A percentile compares a stretch with the other conserved stretches of the same genome.
phyloP scores from a whole-genome alignment of 2,113 vertebrate genomes.

The Tupaia tana region DNA sequence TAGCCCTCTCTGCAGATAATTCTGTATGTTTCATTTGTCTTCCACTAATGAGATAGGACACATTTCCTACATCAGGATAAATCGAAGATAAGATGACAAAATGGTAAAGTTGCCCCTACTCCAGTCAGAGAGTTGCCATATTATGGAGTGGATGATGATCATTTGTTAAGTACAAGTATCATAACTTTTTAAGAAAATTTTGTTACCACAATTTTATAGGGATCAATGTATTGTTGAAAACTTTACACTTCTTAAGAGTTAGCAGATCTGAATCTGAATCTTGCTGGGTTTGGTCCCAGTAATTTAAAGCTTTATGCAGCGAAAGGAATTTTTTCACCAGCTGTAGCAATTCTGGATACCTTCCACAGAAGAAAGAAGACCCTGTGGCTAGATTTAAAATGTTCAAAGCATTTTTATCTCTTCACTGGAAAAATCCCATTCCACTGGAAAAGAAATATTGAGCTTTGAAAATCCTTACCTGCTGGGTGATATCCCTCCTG shows the following conservation, averaged over 20 bases:
- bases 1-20: neutral
- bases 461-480: conserved; percentile 64
- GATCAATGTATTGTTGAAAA: neutral
- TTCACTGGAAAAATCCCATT: conserved; percentile 61
- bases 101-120: neutral
- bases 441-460: neutral
- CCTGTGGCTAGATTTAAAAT: conserved; percentile 66
- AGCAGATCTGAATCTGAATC: neutral
- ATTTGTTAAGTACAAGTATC: neutral
- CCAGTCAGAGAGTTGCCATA: neutral
- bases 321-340: neutral
- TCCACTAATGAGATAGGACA: neutral
- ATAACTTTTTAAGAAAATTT: neutral
- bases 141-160: neutral
- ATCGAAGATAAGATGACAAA: neutral
- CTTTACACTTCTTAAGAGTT: neutral
- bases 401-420: conserved; percentile 58
- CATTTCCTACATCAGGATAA: neutral
- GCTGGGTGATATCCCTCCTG: conserved; percentile 28
- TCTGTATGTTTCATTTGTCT: neutral
- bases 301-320: conserved; percentile 38
- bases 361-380: neutral
- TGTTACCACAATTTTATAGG: neutral
- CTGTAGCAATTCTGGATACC: conserved; percentile 55
- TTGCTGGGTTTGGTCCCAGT: neutral